Percentiles rank a stretch among this genome's conserved stretches.
phyloP scores from a whole-genome alignment of 2,888 invertebrate species.

The Formica aserva region DNA sequence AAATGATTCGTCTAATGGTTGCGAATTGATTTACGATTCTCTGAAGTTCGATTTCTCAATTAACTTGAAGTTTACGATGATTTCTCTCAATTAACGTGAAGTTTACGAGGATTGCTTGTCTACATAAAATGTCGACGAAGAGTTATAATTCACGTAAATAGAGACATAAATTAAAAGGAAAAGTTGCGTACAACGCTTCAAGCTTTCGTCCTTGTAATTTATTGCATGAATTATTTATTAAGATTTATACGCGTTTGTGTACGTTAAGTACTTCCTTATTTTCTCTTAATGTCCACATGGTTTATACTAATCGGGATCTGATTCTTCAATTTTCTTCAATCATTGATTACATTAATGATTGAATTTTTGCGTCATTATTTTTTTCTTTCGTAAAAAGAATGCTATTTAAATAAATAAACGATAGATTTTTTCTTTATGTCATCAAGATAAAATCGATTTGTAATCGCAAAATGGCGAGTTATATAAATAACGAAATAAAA shows the following conservation, averaged over 20 bases:
- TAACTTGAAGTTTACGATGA: slow-evolving; percentile 16
- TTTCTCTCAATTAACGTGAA: background rate
- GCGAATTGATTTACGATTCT: slow-evolving; percentile 27
- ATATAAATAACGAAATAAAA: background rate
- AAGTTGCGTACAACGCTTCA: background rate
- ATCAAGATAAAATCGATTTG: background rate
- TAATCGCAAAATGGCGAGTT: background rate
- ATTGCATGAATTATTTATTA: slow-evolving; percentile 27
- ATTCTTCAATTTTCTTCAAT: background rate
- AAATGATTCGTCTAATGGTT: background rate
- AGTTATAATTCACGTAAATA: slow-evolving; percentile 27
- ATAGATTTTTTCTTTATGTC: background rate
- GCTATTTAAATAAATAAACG: background rate
- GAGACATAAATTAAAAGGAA: background rate
- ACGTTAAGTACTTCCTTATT: background rate
- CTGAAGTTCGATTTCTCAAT: slow-evolving; percentile 17
- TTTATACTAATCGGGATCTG: background rate
- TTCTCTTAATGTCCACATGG: background rate
- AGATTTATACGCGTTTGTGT: background rate
- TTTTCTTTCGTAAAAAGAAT: background rate
- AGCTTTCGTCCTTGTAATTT: slow-evolving; percentile 49
- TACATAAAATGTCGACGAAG: background rate
- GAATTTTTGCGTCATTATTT: slow-evolving; percentile 2
- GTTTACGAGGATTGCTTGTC: slow-evolving; percentile 13
- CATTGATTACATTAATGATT: background rate